Percentiles rank a stretch among this genome's conserved stretches.
These are phyloP conservation scores for Rhagonycha fulva DNA, from an alignment of 2,888 invertebrate species.

Conservation along the genomic window DNA sequence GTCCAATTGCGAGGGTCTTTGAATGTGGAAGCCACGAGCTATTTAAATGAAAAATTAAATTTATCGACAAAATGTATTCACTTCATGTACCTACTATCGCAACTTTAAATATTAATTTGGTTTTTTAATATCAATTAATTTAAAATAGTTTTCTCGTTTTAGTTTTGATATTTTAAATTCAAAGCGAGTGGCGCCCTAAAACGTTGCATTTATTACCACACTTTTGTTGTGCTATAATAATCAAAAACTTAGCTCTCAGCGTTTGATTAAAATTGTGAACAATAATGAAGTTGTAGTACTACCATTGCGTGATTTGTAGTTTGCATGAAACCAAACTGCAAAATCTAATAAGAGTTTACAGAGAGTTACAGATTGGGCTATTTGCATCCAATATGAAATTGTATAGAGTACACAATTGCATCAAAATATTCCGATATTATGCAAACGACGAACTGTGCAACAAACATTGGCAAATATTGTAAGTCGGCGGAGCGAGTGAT, in stretches of 20 bases:
- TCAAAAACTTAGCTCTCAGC: not conserved
- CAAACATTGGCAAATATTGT: not conserved
- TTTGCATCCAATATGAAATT: not conserved
- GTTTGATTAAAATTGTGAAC: not conserved
- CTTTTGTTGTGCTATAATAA: not conserved
- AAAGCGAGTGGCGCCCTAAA: not conserved
- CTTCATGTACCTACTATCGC: not conserved
- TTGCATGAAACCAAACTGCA: not conserved
- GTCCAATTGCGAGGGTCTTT: not conserved
- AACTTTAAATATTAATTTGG: not conserved
- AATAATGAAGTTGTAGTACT: not conserved
- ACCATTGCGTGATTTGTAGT: not conserved
- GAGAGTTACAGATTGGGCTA: not conserved
- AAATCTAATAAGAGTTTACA: constrained; percentile 11
- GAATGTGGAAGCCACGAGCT: not conserved
- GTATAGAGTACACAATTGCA: not conserved
- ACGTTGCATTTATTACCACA: not conserved
- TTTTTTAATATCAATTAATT: not conserved
- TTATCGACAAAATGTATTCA: not conserved
- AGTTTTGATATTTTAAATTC: not conserved
- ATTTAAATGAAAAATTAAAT: not conserved
- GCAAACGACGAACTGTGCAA: not conserved
- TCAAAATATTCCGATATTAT: not conserved
- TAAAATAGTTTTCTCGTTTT: no score
- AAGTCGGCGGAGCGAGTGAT: not conserved